Percentiles rank a stretch among this genome's conserved stretches.
Evolutionary conservation across 92 coral and sea anemone genomes (phyloP).

Genomic region (Metridium senile): DNA sequence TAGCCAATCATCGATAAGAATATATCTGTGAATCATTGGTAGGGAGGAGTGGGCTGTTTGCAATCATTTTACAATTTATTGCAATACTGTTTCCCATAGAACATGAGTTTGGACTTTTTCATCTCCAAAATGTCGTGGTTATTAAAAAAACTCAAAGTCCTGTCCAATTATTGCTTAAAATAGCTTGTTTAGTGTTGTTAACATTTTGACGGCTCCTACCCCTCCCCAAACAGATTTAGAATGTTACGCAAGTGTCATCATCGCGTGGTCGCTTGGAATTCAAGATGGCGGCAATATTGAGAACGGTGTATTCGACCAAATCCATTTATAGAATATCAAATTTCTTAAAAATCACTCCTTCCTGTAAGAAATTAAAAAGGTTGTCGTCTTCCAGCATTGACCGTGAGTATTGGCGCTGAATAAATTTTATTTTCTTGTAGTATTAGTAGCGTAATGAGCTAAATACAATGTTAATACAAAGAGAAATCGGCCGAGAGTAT

Average conservation of each 20-base stretch:
- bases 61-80: neutral
- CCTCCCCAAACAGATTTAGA: slow-evolving; percentile 19
- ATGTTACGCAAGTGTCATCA: slow-evolving; percentile 32
- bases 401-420: slow-evolving; percentile 21
- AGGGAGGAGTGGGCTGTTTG: slow-evolving; percentile 35
- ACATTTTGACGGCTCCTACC: neutral
- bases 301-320: neutral
- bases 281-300: slow-evolving; percentile 47
- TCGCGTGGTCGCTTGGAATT: slow-evolving; percentile 19
- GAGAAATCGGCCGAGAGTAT: no score
- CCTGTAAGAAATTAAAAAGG: slow-evolving; percentile 1
- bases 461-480: no score
- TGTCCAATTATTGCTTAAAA: no score
- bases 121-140: no score
- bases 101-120: no score
- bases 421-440: neutral
- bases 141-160: no score
- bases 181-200: neutral
- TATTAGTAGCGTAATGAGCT: neutral
- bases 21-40: neutral
- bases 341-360: slow-evolving; percentile 1
- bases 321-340: neutral
- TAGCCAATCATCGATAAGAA: slow-evolving; percentile 41
- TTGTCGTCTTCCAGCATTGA: slow-evolving; percentile 36
- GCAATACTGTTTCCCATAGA: no score